Evolutionary conservation across 2,113 vertebrate species (phyloP).

Genomic region (Triplophysa dalaica): DNA sequence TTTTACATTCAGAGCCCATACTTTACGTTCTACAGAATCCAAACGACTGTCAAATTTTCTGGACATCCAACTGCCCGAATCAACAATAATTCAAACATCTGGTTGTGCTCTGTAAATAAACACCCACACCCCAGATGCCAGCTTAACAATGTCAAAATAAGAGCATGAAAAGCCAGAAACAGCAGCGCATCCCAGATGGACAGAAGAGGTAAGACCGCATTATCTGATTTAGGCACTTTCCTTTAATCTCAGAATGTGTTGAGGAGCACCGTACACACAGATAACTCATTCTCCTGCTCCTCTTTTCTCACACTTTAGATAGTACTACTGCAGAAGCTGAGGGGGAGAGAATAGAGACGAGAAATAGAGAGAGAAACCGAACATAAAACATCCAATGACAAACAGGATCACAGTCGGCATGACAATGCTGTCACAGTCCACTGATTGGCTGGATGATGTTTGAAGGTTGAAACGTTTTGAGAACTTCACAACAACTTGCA

Average conservation of each 20-base stretch:
- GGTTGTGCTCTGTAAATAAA: neutral
- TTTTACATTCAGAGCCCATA: neutral
- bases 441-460: slow-evolving; percentile 20
- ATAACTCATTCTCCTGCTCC: slow-evolving; percentile 68
- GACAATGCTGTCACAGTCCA: slow-evolving; percentile 14
- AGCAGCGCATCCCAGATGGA: neutral
- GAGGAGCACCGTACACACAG: slow-evolving; percentile 72
- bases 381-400: slow-evolving; percentile 31
- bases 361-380: neutral
- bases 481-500: slow-evolving; percentile 35
- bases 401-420: slow-evolving; percentile 33
- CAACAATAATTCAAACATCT: neutral
- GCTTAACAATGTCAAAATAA: neutral
- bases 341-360: neutral
- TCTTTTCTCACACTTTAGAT: slow-evolving; percentile 32
- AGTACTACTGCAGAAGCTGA: slow-evolving; percentile 44
- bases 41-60: too few relatives aligned
- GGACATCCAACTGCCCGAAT: neutral
- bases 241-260: slow-evolving; percentile 82
- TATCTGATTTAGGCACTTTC: slow-evolving; percentile 88
- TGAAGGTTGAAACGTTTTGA: slow-evolving; percentile 2
- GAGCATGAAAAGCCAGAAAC: neutral
- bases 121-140: neutral
- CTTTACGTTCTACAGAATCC: too few relatives aligned
- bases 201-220: slow-evolving; percentile 43